Percentiles rank a stretch among this genome's conserved stretches.
Evolutionary conservation across 92 coral and sea anemone species (phyloP).

Genomic region (Palythoa heliodiscus): DNA sequence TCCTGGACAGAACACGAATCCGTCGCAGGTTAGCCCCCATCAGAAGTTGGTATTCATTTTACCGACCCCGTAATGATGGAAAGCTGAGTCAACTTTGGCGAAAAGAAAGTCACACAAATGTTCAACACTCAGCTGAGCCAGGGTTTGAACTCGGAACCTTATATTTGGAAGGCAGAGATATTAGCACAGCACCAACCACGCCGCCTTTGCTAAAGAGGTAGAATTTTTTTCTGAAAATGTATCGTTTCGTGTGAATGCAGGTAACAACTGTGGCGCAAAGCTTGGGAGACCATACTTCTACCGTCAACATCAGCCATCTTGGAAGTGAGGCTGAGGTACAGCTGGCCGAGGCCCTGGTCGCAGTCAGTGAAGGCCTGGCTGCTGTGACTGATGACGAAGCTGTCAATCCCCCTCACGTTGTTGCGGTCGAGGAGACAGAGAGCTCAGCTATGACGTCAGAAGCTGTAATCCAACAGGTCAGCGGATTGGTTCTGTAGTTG

Average conservation of each 20-base stretch:
- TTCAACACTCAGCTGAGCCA: no score
- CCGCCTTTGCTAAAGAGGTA: no score
- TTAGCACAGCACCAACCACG: no score
- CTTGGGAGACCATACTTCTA: constrained; percentile 68
- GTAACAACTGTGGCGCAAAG: constrained; percentile 50
- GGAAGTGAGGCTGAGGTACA: constrained; percentile 95
- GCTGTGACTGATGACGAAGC: constrained; percentile 55
- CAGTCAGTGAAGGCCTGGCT: constrained; percentile 95
- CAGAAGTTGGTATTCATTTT: no score
- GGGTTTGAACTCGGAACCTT: no score
- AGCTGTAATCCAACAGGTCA: constrained; percentile 66
- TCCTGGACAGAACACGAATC: no score
- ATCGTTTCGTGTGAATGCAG: neutral
- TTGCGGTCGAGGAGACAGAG: constrained; percentile 83
- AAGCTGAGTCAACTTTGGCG: no score
- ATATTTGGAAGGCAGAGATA: no score
- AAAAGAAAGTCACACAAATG: no score
- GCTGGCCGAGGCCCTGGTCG: constrained; percentile 96
- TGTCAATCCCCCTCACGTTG: constrained; percentile 81
- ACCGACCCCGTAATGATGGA: no score
- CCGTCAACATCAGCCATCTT: constrained; percentile 90
- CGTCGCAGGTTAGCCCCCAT: no score
- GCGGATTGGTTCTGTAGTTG: neutral
- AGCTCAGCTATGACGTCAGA: constrained; percentile 63
- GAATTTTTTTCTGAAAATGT: neutral